phyloP scores from a whole-genome alignment of 2,888 invertebrate species.

The Caenorhabditis virilis region DNA sequence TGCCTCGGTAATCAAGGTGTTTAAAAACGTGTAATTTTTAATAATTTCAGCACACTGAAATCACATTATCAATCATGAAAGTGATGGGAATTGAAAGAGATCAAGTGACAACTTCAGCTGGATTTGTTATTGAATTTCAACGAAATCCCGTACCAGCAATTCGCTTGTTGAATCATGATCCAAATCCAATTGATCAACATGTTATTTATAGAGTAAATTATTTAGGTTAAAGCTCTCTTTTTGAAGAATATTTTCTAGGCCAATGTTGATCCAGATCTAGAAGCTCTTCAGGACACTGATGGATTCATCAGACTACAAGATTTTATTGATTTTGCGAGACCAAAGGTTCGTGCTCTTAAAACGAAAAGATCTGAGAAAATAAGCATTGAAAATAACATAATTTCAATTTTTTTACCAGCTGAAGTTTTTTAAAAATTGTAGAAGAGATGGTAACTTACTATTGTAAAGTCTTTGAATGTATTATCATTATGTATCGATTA shows the following conservation, averaged over 20 bases:
- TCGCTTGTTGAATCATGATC: conserved; percentile 52
- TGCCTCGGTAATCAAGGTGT: no score
- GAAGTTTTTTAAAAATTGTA: no score
- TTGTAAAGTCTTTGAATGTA: no score
- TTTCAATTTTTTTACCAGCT: no score
- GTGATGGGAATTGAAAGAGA: conserved; percentile 43
- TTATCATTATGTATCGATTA: no score
- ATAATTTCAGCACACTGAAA: conserved; percentile 58
- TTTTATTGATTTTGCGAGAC: conserved; percentile 24
- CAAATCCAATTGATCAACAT: conserved; percentile 53
- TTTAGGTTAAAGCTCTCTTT: no score
- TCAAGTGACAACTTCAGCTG: conserved; percentile 53
- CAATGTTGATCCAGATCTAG: conserved; percentile 22
- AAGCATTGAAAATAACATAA: no score
- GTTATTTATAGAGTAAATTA: conserved; percentile 37
- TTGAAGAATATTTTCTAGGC: conserved; percentile 53
- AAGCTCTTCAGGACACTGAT: conserved; percentile 22
- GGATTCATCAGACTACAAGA: conserved; percentile 29
- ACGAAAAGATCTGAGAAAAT: no score
- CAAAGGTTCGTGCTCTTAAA: no score
- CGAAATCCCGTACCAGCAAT: conserved; percentile 30
- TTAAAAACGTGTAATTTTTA: no score
- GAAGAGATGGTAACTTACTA: no score
- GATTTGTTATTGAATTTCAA: conserved; percentile 50
- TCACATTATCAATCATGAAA: conserved; percentile 52